phyloP scores from a whole-genome alignment of 1,140 invertebrate species.

The Ostrea edulis region DNA sequence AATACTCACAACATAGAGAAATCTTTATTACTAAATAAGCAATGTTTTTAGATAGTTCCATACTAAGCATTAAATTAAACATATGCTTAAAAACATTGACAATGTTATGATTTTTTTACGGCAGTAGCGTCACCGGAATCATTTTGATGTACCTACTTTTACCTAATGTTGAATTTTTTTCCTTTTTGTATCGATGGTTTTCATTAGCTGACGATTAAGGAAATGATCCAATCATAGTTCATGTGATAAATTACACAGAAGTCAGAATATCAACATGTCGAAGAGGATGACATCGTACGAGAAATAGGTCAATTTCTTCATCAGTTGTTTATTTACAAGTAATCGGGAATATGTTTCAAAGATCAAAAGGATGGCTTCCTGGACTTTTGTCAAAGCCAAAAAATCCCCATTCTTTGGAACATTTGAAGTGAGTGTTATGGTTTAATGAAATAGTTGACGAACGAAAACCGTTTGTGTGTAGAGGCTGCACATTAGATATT shows the following conservation, averaged over 20 bases:
- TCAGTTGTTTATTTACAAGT: background rate
- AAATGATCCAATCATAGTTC: background rate
- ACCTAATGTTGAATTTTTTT: background rate
- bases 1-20: too few species aligned
- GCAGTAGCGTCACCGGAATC: background rate
- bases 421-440: conserved; percentile 89
- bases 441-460: too few species aligned
- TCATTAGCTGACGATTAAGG: background rate
- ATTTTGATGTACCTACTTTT: background rate
- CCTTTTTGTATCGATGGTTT: background rate
- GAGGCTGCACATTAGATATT: background rate
- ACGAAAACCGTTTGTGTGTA: too few species aligned
- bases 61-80: too few species aligned
- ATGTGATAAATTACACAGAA: background rate
- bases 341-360: conserved; percentile 68
- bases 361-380: conserved; percentile 79
- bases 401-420: conserved; percentile 96
- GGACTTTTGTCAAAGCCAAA: conserved; percentile 94
- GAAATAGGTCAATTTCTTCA: conserved; percentile 28
- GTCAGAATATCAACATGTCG: conserved; percentile 23
- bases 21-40: too few species aligned
- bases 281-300: background rate
- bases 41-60: too few species aligned
- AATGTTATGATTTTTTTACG: background rate
- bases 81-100: too few species aligned